Percentiles rank a stretch among this genome's conserved stretches.
phyloP scores from a whole-genome alignment of 2,888 invertebrate genomes.

The Nomada hirtipes region DNA sequence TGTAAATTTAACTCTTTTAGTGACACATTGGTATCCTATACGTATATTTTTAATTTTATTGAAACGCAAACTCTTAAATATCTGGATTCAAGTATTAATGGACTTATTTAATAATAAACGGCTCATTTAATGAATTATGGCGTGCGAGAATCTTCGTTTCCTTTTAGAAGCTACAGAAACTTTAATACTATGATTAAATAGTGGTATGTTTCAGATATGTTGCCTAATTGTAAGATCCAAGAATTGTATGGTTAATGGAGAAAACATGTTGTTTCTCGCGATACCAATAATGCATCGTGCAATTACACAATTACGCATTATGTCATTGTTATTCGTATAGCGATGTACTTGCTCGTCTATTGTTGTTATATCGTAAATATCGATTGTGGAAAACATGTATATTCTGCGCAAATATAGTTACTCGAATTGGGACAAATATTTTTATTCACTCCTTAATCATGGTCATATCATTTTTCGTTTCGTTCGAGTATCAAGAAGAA shows the following conservation, averaged over 20 bases:
- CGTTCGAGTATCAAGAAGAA: too few relatives aligned
- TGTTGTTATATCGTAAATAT: not conserved
- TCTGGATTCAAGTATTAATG: too few relatives aligned
- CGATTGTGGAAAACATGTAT: not conserved
- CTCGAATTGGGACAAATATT: too few relatives aligned
- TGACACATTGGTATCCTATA: too few relatives aligned
- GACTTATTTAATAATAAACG: too few relatives aligned
- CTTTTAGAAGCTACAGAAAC: too few relatives aligned
- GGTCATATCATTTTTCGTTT: too few relatives aligned
- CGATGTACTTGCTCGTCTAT: slow-evolving; percentile 1
- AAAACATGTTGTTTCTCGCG: not conserved
- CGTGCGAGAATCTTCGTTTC: not conserved
- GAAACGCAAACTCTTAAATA: too few relatives aligned
- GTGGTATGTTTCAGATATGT: not conserved
- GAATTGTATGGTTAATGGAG: not conserved
- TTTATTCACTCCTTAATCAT: too few relatives aligned
- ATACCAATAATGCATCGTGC: not conserved
- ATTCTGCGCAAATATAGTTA: too few relatives aligned
- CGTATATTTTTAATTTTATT: too few relatives aligned
- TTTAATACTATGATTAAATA: not conserved
- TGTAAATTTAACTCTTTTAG: too few relatives aligned
- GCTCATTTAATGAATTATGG: not conserved
- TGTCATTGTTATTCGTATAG: not conserved
- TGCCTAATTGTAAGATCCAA: not conserved
- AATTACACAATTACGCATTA: not conserved